Conservation (phyloP, 2,888 invertebrate species). For the Meliscaeva auricollis region DNA sequence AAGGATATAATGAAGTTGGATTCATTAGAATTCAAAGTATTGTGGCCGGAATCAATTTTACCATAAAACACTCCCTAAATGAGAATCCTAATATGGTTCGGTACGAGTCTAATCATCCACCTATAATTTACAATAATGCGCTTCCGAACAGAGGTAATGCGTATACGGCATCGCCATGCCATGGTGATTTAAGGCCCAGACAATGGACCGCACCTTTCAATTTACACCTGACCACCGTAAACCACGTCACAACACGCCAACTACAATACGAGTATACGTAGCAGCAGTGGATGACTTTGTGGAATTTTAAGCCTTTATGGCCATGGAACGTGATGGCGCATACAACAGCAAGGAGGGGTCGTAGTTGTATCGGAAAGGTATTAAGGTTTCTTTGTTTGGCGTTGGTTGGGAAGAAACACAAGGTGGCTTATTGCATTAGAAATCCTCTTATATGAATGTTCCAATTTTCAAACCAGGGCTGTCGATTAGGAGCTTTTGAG, state of each 20-base stretch:
- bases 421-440: constrained; percentile 40
- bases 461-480: not conserved
- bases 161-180: not conserved
- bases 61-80: constrained; percentile 53
- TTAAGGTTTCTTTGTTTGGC: constrained; percentile 11
- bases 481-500: not conserved
- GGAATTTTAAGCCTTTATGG: constrained; percentile 64
- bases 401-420: constrained; percentile 21
- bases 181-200: constrained; percentile 58
- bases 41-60: constrained; percentile 13
- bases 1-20: constrained; percentile 55
- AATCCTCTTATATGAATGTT: constrained; percentile 48
- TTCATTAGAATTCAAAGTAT: constrained; percentile 13
- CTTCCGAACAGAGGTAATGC: constrained; percentile 42
- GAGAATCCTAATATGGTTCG: not conserved
- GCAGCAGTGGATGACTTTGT: constrained; percentile 28
- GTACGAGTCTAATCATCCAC: constrained; percentile 12
- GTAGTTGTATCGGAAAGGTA: not conserved
- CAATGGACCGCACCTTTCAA: constrained; percentile 67
- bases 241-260: not conserved
- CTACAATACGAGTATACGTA: not conserved
- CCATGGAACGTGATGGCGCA: not conserved
- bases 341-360: not conserved
- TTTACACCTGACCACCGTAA: constrained; percentile 62
- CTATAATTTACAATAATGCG: constrained; percentile 65